Conservation (phyloP, 1,140 invertebrate species). For the Tetranychus urticae region DNA sequence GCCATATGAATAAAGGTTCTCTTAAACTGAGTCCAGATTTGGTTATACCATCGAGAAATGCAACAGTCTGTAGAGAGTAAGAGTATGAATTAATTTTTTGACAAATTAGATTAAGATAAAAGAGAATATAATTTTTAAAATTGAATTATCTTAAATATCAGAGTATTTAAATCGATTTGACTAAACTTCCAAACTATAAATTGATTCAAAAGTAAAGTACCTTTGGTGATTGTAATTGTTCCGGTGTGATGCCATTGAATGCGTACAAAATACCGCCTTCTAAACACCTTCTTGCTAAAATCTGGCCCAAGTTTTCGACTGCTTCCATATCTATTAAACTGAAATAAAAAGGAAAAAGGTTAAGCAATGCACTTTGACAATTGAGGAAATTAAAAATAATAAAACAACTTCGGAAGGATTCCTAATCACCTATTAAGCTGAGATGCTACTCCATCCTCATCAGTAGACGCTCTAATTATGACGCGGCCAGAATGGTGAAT, state of each 20-base stretch:
- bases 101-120: neutral
- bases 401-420: neutral
- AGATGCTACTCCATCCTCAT: neutral
- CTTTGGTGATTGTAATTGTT: neutral
- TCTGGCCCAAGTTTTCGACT: constrained; percentile 1
- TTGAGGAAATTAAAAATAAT: too few species aligned
- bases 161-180: too few species aligned
- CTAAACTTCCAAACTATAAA: too few species aligned
- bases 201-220: neutral
- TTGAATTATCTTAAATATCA: too few species aligned
- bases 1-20: neutral
- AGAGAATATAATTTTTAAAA: neutral
- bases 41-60: neutral
- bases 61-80: neutral
- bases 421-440: neutral
- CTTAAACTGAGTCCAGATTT: neutral
- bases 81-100: neutral
- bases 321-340: neutral
- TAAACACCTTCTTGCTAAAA: constrained; percentile 6
- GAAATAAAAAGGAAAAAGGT: neutral
- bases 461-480: constrained; percentile 2
- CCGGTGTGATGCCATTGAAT: neutral
- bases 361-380: neutral
- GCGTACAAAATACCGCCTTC: constrained; percentile 8
- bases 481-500: constrained; percentile 6